Base-by-base conservation (phyloP, 2,888 invertebrate genomes). In the Yponomeuta plumbellus region DNA sequence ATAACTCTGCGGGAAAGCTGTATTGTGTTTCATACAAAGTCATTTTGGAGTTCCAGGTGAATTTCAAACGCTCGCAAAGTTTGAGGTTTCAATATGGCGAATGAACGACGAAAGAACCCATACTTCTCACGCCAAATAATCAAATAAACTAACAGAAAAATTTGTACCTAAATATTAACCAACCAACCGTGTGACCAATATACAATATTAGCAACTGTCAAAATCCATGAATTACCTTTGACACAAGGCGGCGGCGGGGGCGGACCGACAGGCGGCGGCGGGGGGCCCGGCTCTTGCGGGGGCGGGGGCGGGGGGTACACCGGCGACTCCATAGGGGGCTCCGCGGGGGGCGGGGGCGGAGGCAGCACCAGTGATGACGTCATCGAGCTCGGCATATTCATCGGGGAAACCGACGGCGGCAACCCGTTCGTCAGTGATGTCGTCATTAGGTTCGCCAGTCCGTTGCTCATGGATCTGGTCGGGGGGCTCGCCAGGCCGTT, bases 251-350 rank as follows among this genome's bases (percentile, higher is more conserved):
- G 94, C 0, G 95, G 95, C 1, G 95, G 95, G 4, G 95, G 95
- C 0, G 94, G 94, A 68, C 93, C 94, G 1, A 94, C 95, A 0
- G 96, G 96, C 76, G 96, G 96, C 0, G 96, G 96, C 58, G 44
- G 44, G 44, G 96, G 84, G 66, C 94, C 67, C 68, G 84, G 93
- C 22, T 34, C n/a, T 44, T 39, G 40, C 13, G 34, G 93, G 22
- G 92, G 88, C 2, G 93, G 91, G n/a, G 92, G 87, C 11, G 79
- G 86, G 34, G 86, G 85, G 75, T 83, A 83, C 69, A 75, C 76
- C 1, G 85, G 85, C 1, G 86, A 83, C 67, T 80, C 78, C 56
- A 80, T 83, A 5, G 70, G 67, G 11, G 72, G 74, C 66, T 80
- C 80, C 56, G 74, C 65, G 11, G 74, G 69, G 21, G 79, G 83